Conservation (phyloP, 2,888 invertebrate species). For the Heliconius aoede region DNA sequence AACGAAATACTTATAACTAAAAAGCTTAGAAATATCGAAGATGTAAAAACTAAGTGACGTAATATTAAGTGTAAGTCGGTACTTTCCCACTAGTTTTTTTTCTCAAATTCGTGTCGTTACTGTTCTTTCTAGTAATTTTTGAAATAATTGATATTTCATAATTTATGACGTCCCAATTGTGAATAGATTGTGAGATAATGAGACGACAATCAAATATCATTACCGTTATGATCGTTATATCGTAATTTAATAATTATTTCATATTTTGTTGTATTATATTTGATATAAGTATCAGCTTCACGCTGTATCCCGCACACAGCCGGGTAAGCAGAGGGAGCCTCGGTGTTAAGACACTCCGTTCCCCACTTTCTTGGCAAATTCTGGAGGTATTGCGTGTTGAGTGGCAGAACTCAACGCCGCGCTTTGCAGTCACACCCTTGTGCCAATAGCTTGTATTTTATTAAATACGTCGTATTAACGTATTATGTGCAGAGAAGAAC, state of each 20-base stretch:
- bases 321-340: no score
- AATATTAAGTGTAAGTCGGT: no score
- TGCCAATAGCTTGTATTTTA: not conserved
- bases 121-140: not conserved
- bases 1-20: no score
- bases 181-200: constrained; percentile 14
- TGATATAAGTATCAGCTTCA: not conserved
- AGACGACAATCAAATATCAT: constrained; percentile 6
- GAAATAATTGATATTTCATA: constrained; percentile 15
- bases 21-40: no score
- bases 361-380: no score
- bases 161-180: not conserved
- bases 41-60: no score
- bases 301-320: no score
- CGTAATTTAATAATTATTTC: not conserved
- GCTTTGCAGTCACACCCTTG: no score
- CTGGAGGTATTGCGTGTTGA: no score
- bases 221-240: not conserved
- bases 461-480: not conserved
- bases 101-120: not conserved
- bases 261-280: not conserved
- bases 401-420: no score
- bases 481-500: not conserved
- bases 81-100: not conserved
- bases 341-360: no score